A percentile compares a stretch with the other conserved stretches of the same genome.
Evolutionary conservation across 2,797 vertebrate species (phyloP).

Genomic region (Toxotes lorentzi): DNA sequence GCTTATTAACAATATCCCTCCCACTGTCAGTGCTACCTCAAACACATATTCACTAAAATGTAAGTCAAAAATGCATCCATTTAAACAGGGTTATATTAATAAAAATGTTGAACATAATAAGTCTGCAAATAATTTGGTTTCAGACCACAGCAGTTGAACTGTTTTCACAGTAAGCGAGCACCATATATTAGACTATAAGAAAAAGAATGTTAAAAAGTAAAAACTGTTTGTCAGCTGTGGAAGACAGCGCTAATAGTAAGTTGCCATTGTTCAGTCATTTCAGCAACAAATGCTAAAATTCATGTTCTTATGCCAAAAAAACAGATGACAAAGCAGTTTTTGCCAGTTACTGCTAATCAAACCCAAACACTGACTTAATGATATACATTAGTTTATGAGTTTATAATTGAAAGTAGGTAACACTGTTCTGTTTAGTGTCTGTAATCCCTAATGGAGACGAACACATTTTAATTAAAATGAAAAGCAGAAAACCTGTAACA

Average conservation of each 20-base stretch:
- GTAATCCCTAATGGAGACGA: background rate
- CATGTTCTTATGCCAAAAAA: background rate
- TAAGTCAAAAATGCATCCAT: background rate
- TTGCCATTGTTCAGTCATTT: background rate
- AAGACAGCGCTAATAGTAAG: background rate
- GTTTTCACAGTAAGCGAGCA: background rate
- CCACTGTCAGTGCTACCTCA: background rate
- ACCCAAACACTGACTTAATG: background rate
- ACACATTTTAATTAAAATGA: background rate
- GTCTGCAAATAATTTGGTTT: background rate
- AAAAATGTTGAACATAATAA: background rate
- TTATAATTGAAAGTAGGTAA: background rate
- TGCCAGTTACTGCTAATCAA: background rate
- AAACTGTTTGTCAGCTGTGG: background rate
- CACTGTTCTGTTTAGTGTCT: background rate
- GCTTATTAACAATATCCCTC: slow-evolving; percentile 55
- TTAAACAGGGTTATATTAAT: background rate
- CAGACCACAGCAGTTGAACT: background rate
- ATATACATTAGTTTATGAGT: background rate
- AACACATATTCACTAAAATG: background rate
- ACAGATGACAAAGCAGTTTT: background rate
- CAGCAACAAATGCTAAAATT: background rate
- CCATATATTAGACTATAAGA: background rate
- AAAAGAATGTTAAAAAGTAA: background rate
- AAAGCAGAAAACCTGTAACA: background rate